Base-by-base conservation (phyloP, 2,888 invertebrate genomes). In the Diarsia mendica region DNA sequence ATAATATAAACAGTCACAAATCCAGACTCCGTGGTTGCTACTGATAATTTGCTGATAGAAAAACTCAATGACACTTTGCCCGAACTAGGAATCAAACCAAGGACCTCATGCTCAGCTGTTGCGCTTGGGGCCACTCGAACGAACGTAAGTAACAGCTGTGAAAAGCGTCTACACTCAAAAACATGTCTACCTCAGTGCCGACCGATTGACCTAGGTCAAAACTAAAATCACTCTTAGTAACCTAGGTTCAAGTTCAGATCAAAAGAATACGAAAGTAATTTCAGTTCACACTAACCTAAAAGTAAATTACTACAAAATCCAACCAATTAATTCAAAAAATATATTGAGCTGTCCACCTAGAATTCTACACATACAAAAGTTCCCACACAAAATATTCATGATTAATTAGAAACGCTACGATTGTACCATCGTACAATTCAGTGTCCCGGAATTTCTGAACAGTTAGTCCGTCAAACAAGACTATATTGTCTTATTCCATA, bases 361-460 rank as follows among this genome's bases (percentile, higher is more conserved):
- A 70, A 20, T 66, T 3, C 33, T 1, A 0, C 33, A 23, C 46
- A 49, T 33, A 49, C 28, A 72, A 58, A 18, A 18, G 8, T 61
- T 70, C 84, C 51, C 75, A 67, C 51, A 84, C 61, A 67, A 77
- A 85, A 72, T 77, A 85, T 85, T 84, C 60, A 85, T 61, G 46
- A 73, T 15, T 60, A 71, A 75, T 75, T 75, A 70, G 55, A 73
- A 75, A 73, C 63, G 71, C 53, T 66, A 46, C 61, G 11, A 48
- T 60, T 58, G 13, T 61, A 66, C 13, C 44, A 53, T 28, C 13
- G 68, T 61, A 46, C 58, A 28, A 60, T 72, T 61, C 39, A 58
- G 61, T 66, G 70, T 83, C 63, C 63, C 9, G 44, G 77, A 83
- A 84, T 75, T 83, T 46, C 65, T 70, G 49, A 75, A 68, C 58